phyloP scores from a whole-genome alignment of 2,113 vertebrate genomes.

The Calonectris borealis region DNA sequence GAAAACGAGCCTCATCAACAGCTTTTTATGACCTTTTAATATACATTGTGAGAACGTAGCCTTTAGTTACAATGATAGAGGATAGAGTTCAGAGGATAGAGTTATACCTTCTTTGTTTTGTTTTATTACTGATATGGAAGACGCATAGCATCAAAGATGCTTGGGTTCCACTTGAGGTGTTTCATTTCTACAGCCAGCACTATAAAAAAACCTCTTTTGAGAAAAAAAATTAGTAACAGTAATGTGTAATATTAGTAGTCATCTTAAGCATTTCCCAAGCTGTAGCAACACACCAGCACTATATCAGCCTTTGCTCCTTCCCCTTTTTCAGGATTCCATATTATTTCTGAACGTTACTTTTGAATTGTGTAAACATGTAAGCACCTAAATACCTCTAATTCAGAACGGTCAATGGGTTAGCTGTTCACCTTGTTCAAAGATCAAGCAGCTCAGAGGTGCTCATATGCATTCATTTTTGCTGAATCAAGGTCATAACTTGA shows the following conservation, averaged over 20 bases:
- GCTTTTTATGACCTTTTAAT: constrained; percentile 58
- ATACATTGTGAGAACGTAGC: constrained; percentile 21
- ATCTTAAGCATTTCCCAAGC: neutral
- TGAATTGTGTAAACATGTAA: neutral
- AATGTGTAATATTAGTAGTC: neutral
- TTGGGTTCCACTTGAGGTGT: neutral
- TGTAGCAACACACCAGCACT: neutral
- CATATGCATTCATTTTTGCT: neutral
- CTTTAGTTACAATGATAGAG: constrained; percentile 26
- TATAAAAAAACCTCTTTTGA: neutral
- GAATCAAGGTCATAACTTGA: neutral
- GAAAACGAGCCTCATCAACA: constrained; percentile 22
- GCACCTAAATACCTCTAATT: neutral
- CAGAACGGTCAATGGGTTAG: neutral
- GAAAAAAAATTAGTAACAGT: neutral
- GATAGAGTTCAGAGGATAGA: neutral
- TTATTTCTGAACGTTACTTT: neutral
- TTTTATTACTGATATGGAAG: neutral
- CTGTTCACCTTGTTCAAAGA: neutral
- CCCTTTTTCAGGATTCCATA: neutral
- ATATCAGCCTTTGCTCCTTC: neutral
- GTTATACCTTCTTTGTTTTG: neutral
- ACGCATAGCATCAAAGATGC: neutral
- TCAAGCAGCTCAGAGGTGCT: neutral
- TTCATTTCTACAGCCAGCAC: neutral